These are phyloP conservation scores for Nyleta sp. DNA, from an alignment of 2,888 invertebrate species.

Conservation along the genomic window DNA sequence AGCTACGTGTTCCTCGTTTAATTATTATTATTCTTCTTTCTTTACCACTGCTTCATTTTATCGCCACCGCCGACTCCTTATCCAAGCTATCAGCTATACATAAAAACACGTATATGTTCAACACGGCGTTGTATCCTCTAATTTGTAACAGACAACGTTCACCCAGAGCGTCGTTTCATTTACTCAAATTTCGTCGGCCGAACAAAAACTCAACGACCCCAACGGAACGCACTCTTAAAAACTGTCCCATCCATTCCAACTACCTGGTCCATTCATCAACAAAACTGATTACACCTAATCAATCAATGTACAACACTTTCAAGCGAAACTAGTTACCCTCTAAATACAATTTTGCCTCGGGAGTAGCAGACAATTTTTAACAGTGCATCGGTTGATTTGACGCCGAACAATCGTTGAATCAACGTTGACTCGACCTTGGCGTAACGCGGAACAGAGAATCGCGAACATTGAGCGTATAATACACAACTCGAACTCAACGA, in stretches of 20 bases:
- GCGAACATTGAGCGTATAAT: slow-evolving; percentile 9
- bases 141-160: slow-evolving; percentile 58
- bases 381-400: slow-evolving; percentile 25
- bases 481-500: neutral
- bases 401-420: no score
- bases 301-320: no score
- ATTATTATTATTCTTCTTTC: slow-evolving; percentile 31
- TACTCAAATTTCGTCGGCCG: slow-evolving; percentile 20
- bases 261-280: no score
- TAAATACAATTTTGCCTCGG: neutral
- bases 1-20: slow-evolving; percentile 50
- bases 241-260: neutral
- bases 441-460: no score
- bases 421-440: no score
- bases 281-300: no score
- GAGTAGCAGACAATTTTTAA: slow-evolving; percentile 8
- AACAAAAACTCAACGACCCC: slow-evolving; percentile 45
- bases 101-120: slow-evolving; percentile 65
- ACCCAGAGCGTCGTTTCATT: slow-evolving; percentile 40
- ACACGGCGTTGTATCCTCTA: slow-evolving; percentile 56
- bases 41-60: slow-evolving; percentile 35
- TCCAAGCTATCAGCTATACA: slow-evolving; percentile 62
- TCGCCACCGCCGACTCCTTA: slow-evolving; percentile 48
- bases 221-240: slow-evolving; percentile 22
- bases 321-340: no score